Base-by-base conservation (phyloP, 2,888 invertebrate genomes). In the Anorthoa munda region DNA sequence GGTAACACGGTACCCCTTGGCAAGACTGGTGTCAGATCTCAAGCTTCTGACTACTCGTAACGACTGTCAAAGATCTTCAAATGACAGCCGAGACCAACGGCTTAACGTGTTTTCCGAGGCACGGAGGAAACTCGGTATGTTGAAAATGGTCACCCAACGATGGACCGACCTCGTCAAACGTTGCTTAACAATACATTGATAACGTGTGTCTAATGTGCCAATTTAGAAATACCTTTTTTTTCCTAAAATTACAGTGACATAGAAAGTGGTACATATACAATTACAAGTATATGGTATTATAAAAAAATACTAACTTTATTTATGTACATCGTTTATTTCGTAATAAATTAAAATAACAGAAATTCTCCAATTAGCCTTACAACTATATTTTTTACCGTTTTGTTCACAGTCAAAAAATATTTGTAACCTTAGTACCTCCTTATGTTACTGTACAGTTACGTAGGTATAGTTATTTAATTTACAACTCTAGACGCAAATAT, bases 271-370 rank as follows among this genome's bases (percentile, higher is more conserved):
- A 11, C 17, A 31, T 31, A 31, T 51, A 26, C 15, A 26, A 15
- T n/a, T 51, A 39, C 39, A 39, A 39, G 39, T 39, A 39, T 31
- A 7, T 55, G 55, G n/a, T 45, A 12, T 17, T 4, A 5, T 39
- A 1, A 45, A 13, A 2, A 2, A 65, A 65, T 39, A 65, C 3
- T 50, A 45, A 39, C 18, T 18, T 66, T 63, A 23, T 66, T 80
- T 56, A 56, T 61, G 15, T 61, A 74, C 23, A 81, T 75, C 53
- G n/a, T 77, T 81, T 77, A 77, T 81, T 79, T 81, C 66, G 21
- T 61, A 66, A 77, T 75, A 81, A 80, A 74, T 75, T 46, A 79
- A 48, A 72, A 39, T 48, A 72, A 61, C 31, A 61, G 31, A 51
- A 51, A 74, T 56, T 73, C 39, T 60, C 18, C n/a, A 12, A 58